These are phyloP conservation scores for Halcyon malimbica DNA, from an alignment of 2,113 vertebrate species.

Conservation along the genomic window DNA sequence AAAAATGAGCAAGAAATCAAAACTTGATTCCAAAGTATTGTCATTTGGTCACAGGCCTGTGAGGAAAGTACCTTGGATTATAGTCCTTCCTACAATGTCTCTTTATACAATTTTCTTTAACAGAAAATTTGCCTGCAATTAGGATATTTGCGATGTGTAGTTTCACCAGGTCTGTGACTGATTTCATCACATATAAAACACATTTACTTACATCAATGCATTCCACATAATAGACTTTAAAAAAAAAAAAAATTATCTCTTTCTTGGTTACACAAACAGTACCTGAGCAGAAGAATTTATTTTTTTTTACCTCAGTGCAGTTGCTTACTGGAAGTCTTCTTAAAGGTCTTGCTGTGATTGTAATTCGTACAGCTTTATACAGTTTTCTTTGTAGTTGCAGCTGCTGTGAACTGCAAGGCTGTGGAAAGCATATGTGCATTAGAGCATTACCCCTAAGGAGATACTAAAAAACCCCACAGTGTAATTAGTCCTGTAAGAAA, in stretches of 20 bases:
- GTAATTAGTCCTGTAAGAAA: neutral
- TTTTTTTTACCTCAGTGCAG: neutral
- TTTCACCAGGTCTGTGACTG: neutral
- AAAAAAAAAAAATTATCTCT: neutral
- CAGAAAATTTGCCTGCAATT: neutral
- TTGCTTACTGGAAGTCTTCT: neutral
- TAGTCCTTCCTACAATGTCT: neutral
- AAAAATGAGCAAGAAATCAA: neutral
- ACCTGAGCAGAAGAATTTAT: neutral
- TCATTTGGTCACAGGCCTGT: neutral
- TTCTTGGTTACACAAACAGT: neutral
- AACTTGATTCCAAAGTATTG: neutral
- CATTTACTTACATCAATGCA: neutral
- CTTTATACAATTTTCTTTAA: neutral
- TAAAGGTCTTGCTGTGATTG: neutral
- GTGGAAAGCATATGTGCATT: neutral
- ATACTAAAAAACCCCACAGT: rapidly evolving
- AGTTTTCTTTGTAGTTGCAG: neutral
- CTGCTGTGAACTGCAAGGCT: neutral
- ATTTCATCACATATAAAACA: neutral
- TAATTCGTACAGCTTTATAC: neutral
- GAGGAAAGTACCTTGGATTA: neutral
- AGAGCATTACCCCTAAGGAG: neutral
- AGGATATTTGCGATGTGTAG: neutral
- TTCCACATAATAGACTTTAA: neutral